Conservation (phyloP, 1,140 invertebrate genomes). For the Brachionus rotundiformis region DNA sequence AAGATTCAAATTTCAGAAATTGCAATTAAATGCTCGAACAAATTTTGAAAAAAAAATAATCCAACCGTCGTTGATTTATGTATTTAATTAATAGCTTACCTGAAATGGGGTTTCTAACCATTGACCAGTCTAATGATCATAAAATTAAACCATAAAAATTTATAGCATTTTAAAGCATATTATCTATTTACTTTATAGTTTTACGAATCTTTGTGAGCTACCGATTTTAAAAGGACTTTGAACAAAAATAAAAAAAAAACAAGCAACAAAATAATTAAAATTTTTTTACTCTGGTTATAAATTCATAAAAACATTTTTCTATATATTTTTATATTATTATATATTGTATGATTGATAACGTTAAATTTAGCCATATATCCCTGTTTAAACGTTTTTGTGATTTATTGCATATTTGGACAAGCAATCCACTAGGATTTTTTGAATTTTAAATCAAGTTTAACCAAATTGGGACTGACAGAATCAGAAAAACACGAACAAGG, state of each 20-base stretch:
- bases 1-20: conserved; percentile 15
- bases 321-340: not conserved
- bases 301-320: not conserved
- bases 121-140: not conserved
- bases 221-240: not conserved
- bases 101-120: not conserved
- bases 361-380: not conserved
- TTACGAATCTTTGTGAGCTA: not conserved
- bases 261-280: not conserved
- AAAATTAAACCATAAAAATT: not conserved
- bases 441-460: not conserved
- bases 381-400: not conserved
- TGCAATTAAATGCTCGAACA: conserved; percentile 8
- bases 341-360: not conserved
- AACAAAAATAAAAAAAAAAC: not conserved
- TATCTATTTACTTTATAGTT: not conserved
- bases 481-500: not conserved
- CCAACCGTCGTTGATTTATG: not conserved
- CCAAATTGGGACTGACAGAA: not conserved
- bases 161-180: not conserved
- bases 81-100: conserved; percentile 10
- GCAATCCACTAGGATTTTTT: not conserved
- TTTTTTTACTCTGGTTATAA: not conserved
- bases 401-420: conserved; percentile 15
- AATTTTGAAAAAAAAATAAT: not conserved